Evolutionary conservation across 2,888 invertebrate species (phyloP).

Genomic region (Melipona bicolor): DNA sequence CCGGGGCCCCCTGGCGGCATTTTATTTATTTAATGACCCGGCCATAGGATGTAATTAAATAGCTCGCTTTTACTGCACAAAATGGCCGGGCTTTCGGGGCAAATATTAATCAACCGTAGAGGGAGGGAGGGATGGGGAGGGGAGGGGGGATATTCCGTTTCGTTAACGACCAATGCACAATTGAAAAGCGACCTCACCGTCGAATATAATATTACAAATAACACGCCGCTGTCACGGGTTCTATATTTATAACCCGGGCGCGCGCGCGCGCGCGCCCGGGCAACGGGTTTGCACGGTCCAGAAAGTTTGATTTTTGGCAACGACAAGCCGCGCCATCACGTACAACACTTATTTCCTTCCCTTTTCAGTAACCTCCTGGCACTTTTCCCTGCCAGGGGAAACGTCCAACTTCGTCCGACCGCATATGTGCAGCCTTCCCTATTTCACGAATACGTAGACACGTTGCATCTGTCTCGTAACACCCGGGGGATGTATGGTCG

Average conservation of each 20-base stretch:
- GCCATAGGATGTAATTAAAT: slow-evolving; percentile 53
- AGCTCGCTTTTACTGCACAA: slow-evolving; percentile 41
- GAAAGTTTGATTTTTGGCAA: slow-evolving; percentile 71
- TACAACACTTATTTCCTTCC: slow-evolving; percentile 63
- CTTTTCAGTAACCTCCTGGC: slow-evolving; percentile 64
- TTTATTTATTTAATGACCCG: slow-evolving; percentile 56
- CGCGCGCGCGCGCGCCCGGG: not conserved
- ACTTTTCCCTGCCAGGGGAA: slow-evolving; percentile 61
- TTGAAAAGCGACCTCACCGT: slow-evolving; percentile 26
- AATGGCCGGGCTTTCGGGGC: slow-evolving; percentile 35
- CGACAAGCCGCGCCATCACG: slow-evolving; percentile 38
- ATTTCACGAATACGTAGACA: slow-evolving; percentile 55
- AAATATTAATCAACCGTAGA: slow-evolving; percentile 54
- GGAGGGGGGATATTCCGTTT: slow-evolving; percentile 34
- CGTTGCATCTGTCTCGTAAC: slow-evolving; percentile 55
- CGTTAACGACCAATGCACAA: slow-evolving; percentile 43
- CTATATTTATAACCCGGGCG: slow-evolving; percentile 28
- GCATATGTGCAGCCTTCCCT: slow-evolving; percentile 47
- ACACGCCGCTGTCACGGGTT: slow-evolving; percentile 5
- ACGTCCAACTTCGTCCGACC: slow-evolving; percentile 60
- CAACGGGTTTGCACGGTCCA: slow-evolving; percentile 31
- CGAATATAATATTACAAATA: slow-evolving; percentile 45
- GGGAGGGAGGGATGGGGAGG: too few species aligned
- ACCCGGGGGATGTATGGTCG: slow-evolving; percentile 42
- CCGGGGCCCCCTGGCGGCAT: slow-evolving; percentile 6